Percentiles rank a stretch among this genome's conserved stretches.
Conservation (phyloP, 2,888 invertebrate genomes). For the Philaethria dido region DNA sequence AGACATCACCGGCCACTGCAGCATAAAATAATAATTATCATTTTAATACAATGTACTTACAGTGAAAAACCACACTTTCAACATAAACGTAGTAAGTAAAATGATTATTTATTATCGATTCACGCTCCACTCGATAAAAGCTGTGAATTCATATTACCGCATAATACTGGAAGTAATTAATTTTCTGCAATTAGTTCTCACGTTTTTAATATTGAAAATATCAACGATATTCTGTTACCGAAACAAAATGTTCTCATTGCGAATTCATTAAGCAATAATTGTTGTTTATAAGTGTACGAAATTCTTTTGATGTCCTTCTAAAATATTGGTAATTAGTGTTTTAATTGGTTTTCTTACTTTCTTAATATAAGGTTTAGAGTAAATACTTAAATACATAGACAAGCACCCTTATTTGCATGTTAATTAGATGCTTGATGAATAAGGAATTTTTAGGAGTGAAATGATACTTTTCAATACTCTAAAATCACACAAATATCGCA, state of each 20-base stretch:
- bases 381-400: no score
- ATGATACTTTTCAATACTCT: no score
- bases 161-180: slow-evolving; percentile 41
- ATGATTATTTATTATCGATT: slow-evolving; percentile 27
- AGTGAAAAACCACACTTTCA: slow-evolving; percentile 1
- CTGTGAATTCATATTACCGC: slow-evolving; percentile 29
- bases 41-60: background rate
- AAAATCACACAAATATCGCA: no score
- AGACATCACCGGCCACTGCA: background rate
- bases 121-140: slow-evolving; percentile 33
- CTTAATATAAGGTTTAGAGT: no score
- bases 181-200: slow-evolving; percentile 38
- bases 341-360: background rate
- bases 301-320: slow-evolving; percentile 3
- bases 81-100: slow-evolving; percentile 4
- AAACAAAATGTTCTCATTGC: slow-evolving; percentile 32
- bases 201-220: slow-evolving; percentile 41
- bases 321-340: background rate
- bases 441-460: no score
- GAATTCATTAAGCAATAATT: slow-evolving; percentile 28
- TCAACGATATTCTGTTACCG: slow-evolving; percentile 32
- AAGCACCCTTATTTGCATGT: no score
- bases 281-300: slow-evolving; percentile 7
- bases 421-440: no score
- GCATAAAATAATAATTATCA: background rate